phyloP scores from a whole-genome alignment of 2,888 invertebrate species.

The Petrolisthes manimaculis region DNA sequence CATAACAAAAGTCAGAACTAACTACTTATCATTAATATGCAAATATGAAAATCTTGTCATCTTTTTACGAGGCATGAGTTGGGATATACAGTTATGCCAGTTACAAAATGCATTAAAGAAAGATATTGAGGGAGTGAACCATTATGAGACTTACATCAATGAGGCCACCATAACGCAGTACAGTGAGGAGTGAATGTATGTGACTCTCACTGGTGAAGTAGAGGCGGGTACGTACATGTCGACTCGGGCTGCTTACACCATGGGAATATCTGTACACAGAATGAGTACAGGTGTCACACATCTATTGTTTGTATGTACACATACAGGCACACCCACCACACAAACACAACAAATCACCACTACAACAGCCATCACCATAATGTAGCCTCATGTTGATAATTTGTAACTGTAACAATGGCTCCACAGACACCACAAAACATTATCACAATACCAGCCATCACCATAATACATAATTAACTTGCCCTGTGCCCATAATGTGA shows the following conservation, averaged over 20 bases:
- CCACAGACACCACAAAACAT: too few relatives aligned
- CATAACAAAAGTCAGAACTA: slow-evolving; percentile 86
- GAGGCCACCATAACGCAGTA: slow-evolving; percentile 91
- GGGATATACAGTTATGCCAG: too few relatives aligned
- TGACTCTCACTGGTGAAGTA: slow-evolving; percentile 99
- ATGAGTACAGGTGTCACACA: neutral
- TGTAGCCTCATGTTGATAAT: too few relatives aligned
- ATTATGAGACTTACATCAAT: slow-evolving; percentile 75
- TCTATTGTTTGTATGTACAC: neutral
- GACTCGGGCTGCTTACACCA: slow-evolving; percentile 96
- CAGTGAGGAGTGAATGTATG: slow-evolving; percentile 96
- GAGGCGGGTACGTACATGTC: slow-evolving; percentile 97
- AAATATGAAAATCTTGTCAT: too few relatives aligned
- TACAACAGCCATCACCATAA: neutral
- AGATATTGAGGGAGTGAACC: neutral
- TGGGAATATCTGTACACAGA: slow-evolving; percentile 83
- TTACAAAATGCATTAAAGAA: too few relatives aligned
- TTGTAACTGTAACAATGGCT: too few relatives aligned
- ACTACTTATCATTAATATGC: too few relatives aligned
- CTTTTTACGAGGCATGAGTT: too few relatives aligned
- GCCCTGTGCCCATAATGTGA: too few relatives aligned
- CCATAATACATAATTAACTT: too few relatives aligned
- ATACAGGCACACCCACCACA: neutral
- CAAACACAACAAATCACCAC: neutral
- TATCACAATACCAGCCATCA: too few relatives aligned